Evolutionary conservation across 2,888 invertebrate species (phyloP), one percentile per base, ranked within the genome.

Genomic region (Lasioglossum figueresi): DNA sequence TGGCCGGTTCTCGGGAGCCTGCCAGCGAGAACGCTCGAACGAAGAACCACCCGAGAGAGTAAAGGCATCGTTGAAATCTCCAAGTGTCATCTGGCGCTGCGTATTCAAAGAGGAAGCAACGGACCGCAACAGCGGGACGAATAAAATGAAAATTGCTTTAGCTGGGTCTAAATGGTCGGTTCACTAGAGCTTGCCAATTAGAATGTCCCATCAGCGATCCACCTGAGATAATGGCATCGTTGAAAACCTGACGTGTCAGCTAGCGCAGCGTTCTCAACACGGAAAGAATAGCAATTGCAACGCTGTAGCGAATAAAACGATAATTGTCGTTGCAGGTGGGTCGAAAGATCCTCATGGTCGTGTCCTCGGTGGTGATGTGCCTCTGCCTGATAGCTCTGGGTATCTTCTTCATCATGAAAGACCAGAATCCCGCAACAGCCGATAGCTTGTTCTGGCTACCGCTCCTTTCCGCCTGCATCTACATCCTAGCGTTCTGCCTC

Each of bases 311-410:
- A 31, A 31, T 63, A 63, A 63, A 63, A 34, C n/a, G 37, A 40
- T 4, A 4, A 14, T 14, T 4, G 19, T 74, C 73, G 59, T 88
- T 78, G 88, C 93, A 94, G 88, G 95, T 97, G 52, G 98, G 98
- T 48, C 96, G 98, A 84, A 96, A 97, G 89, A 95, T 97, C 71
- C 95, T 99, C 19, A 96, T 99, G 48, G 95, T 98, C 16, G 94
- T 96, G 70, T 98, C 98, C 0, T 96, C 97, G 23, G 87, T 96
- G 34, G 95, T 97, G 19, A 98, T 98, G 97, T 96, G 96, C 45
- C 37, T 97, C 23, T 97, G 97, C 76, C 96, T 97, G 3, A 95
- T 97, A 19, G 95, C 96, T 48, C 94, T 98, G 71, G 97, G 97
- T 2, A 95, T 97, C 0, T 98, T 96, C 94, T 98, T 98, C 95